Base-by-base conservation (phyloP, 2,888 invertebrate genomes). In the Rhingia rostrata region DNA sequence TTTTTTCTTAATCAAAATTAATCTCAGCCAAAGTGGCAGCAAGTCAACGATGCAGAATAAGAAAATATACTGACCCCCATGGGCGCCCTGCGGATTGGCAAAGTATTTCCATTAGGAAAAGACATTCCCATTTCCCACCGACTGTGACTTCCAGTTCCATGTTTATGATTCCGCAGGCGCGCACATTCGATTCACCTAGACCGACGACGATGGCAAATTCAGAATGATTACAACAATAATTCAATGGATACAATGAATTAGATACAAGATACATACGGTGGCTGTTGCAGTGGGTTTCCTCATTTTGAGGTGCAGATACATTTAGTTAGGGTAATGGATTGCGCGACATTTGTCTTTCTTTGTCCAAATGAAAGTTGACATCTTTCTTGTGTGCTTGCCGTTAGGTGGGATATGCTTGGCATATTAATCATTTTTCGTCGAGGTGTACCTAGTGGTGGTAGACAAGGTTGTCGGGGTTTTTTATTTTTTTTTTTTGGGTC, bases 1-100 rank as follows among this genome's bases (percentile, higher is more conserved):
- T 61, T 61, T 47, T n/a, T 45, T 45, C 14, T 43, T 61, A 47
- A 61, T 61, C 61, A 61, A 61, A 45, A 45, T 61, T 35, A 47
- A 61, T 61, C 61, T 32, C 30, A 47, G 35, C 53, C 47, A 32
- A 61, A 45, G 61, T 35, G 56, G 56, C 7, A n/a, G 33, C 12
- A 45, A 61, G 6, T n/a, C 10, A 39, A 56, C 39, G 30, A 39
- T 22, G 30, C 22, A 22, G 22, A 22, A 22, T 22, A 49, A 49
- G 10, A 49, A 10, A 47, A 9, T 9, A 2, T 47, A 47, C 47
- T 32, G 49, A 49, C 49, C 30, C 10, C 10, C 10, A 4, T 5
- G 30, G 49, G 9, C 22, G 49, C 49, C 30, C 22, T 2, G 22
- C 0, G 49, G 22, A 49, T 30, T 9, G 9, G 0, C 7, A 12